Base-by-base conservation (phyloP, 2,113 vertebrate genomes). In the Trematocara nigrifrons region DNA sequence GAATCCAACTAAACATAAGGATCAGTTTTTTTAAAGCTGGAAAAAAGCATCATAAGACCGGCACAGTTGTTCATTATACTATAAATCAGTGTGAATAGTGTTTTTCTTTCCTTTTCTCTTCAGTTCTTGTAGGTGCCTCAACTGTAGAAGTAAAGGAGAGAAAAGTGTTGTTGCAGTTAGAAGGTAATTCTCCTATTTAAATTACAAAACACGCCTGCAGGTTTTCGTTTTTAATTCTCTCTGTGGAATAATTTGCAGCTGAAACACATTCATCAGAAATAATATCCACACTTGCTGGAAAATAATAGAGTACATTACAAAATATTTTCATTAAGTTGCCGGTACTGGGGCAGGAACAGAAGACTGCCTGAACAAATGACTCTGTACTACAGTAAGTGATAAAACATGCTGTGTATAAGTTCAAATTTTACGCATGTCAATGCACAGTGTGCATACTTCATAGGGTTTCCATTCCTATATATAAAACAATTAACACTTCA, bases 261-360 rank as follows among this genome's bases (percentile, higher is more conserved):
- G 26, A 81, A 78, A 86, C 20, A n/a, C 71, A 76, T 88, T 88
- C 45, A 86, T 86, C 83, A 82, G 54, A 56, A 71, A 85, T 81
- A 79, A 86, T 42, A 78, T 40, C 22, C 74, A 76, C 38, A 45
- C 45, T 42, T 45, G 12, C 57, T 7, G 22, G 15, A 53, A 76
- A 85, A 80, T 80, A 83, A 69, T 40, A 76, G 51, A 71, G 61
- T 18, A 76, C 3, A 82, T 85, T 16, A 71, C 10, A 51, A 29
- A 2, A 16, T 13, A 18, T 83, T 81, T 79, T 64, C 45, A 79
- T 79, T 31, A 52, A 53, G 31, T n/a, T 52, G 57, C 42, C 7
- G 0, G 10, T 78, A 2, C 26, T 3, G 69, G 1, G 33, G 76
- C 78, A 54, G 74, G 40, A 86, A 3, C 13, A 7, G 31, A 81